These are phyloP conservation scores for Eurosta solidaginis DNA, from an alignment of 1,140 invertebrate species.

Conservation along the genomic window DNA sequence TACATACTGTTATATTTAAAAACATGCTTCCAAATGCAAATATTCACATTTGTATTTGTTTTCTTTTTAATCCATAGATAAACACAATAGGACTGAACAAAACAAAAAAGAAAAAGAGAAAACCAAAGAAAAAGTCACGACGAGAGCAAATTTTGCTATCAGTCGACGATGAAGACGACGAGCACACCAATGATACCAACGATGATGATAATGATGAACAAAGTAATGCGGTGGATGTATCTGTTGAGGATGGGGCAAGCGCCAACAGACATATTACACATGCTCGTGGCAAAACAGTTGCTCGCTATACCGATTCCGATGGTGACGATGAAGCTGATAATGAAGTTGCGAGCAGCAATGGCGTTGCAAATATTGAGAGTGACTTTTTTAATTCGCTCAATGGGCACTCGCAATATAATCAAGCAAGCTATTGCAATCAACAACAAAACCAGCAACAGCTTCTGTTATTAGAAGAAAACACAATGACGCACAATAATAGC, in stretches of 20 bases:
- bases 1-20: too few species aligned
- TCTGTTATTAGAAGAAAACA: background rate
- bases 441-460: constrained; percentile 23
- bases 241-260: constrained; percentile 35
- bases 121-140: constrained; percentile 42
- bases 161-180: constrained; percentile 46
- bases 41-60: background rate
- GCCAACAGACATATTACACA: background rate
- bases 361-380: constrained; percentile 17
- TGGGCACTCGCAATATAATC: background rate
- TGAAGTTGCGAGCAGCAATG: constrained; percentile 33
- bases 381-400: constrained; percentile 30
- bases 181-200: constrained; percentile 33
- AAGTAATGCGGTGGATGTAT: too few species aligned
- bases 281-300: background rate
- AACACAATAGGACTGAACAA: constrained; percentile 49
- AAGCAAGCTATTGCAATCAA: constrained; percentile 5
- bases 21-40: background rate
- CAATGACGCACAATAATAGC: constrained; percentile 30
- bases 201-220: constrained; percentile 1
- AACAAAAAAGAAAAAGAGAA: constrained; percentile 34
- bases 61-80: constrained; percentile 39
- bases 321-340: constrained; percentile 40
- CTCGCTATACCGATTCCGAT: constrained; percentile 30
- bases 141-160: constrained; percentile 49